Evolutionary conservation across 2,113 vertebrate species (phyloP).

Genomic region (Poecilia latipinna): DNA sequence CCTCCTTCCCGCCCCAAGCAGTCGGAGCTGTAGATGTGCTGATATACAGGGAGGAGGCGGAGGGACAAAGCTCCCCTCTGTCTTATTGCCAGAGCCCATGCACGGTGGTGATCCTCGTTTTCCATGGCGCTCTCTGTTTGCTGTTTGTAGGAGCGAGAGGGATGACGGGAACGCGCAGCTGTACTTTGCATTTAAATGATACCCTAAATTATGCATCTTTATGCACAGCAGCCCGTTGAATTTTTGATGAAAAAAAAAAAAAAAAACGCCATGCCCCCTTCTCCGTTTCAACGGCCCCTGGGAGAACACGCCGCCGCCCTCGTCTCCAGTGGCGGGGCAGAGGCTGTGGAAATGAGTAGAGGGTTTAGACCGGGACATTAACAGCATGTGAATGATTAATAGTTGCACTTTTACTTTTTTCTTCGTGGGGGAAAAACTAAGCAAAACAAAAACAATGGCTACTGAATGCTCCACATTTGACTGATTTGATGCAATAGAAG

Average conservation of each 20-base stretch:
- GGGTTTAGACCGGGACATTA: background rate
- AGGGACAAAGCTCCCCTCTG: constrained; percentile 69
- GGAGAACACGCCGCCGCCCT: constrained; percentile 12
- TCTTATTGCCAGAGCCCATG: constrained; percentile 63
- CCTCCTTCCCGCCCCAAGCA: constrained; percentile 34
- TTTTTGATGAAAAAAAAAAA: constrained; percentile 53
- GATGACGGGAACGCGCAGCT: constrained; percentile 19
- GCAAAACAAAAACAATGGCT: too few species aligned
- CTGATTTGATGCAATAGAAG: background rate
- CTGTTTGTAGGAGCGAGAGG: constrained; percentile 23
- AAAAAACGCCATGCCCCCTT: constrained; percentile 32
- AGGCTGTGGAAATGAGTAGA: background rate
- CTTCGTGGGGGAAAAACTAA: background rate
- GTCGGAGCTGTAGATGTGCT: constrained; percentile 52
- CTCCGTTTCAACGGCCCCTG: constrained; percentile 54
- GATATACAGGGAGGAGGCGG: constrained; percentile 60
- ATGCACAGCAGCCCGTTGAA: constrained; percentile 43
- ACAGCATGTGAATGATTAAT: background rate
- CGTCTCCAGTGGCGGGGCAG: background rate
- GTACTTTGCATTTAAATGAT: constrained; percentile 70
- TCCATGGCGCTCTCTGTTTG: constrained; percentile 54
- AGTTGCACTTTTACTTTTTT: background rate
- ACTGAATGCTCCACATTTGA: too few species aligned
- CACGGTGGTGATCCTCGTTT: constrained; percentile 63
- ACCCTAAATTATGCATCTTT: constrained; percentile 58